Evolutionary conservation across 2,888 invertebrate species (phyloP).

Genomic region (Leptura quadrifasciata): DNA sequence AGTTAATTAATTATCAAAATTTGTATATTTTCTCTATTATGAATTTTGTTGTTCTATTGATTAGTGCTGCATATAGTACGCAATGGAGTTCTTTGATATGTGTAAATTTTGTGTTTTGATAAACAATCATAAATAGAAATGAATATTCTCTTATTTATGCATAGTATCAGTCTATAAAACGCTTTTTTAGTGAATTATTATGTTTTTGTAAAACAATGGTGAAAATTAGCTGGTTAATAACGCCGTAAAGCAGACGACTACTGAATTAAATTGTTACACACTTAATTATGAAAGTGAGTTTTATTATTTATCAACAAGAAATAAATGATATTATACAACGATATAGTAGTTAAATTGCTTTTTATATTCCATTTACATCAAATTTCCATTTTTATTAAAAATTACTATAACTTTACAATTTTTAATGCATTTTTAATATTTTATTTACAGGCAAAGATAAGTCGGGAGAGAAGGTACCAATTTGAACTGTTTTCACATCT

Average conservation of each 20-base stretch:
- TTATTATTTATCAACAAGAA: constrained; percentile 39
- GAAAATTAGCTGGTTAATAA: neutral
- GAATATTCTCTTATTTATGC: constrained; percentile 31
- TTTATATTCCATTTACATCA: neutral
- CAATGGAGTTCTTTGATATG: constrained; percentile 54
- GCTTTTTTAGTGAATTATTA: neutral
- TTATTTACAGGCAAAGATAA: neutral
- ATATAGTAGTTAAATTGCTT: neutral
- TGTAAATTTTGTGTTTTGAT: constrained; percentile 54
- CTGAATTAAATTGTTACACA: constrained; percentile 65
- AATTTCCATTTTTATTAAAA: neutral
- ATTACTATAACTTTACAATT: neutral
- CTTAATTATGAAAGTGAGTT: constrained; percentile 60
- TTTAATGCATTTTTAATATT: neutral
- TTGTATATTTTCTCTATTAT: constrained; percentile 21
- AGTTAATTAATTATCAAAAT: constrained; percentile 4
- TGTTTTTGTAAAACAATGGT: constrained; percentile 7
- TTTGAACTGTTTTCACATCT: neutral
- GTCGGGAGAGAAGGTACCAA: neutral
- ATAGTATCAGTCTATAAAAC: neutral
- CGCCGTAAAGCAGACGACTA: constrained; percentile 58
- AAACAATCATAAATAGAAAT: constrained; percentile 47
- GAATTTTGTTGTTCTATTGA: constrained; percentile 23
- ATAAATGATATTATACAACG: neutral
- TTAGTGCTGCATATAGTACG: constrained; percentile 47